Percentiles rank a stretch among this genome's conserved stretches.
phyloP scores from a whole-genome alignment of 1,140 invertebrate species.

The Metopolophium dirhodum region DNA sequence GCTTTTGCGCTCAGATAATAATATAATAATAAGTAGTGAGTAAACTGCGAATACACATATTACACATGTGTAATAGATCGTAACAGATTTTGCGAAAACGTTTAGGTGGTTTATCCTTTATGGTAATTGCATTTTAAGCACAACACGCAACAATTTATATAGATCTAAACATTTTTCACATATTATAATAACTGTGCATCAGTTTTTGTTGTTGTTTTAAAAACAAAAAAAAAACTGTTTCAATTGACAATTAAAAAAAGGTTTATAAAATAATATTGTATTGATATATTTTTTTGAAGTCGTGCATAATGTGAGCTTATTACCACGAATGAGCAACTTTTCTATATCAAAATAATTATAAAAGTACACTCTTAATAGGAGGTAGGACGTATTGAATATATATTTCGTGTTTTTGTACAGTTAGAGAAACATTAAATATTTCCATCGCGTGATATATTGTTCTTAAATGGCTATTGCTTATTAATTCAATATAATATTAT shows the following conservation, averaged over 20 bases:
- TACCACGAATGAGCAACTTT: not conserved
- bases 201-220: not conserved
- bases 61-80: not conserved
- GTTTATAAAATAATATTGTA: not conserved
- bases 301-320: too few species aligned
- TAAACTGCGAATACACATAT: not conserved
- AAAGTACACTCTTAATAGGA: not conserved
- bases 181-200: not conserved
- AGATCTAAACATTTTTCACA: not conserved
- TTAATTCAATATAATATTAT: not conserved
- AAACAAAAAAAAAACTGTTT: not conserved
- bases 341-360: not conserved
- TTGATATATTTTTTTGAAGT: not conserved
- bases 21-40: not conserved
- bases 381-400: not conserved
- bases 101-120: not conserved
- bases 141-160: not conserved
- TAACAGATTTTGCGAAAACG: not conserved
- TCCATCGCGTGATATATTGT: not conserved
- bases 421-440: not conserved
- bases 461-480: not conserved
- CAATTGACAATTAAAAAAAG: not conserved
- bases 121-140: not conserved
- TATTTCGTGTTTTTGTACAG: not conserved
- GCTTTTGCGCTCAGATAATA: not conserved